These are phyloP conservation scores for Oryctolagus cuniculus DNA, from an alignment of 2,113 vertebrate genomes.

Conservation along the genomic window mOryCun1.1 NC_091433.1:2041501-2042000, in stretches of 20 bases:
- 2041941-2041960: no score
- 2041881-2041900: no score
- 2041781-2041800: background rate
- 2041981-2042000: no score
- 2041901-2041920: no score
- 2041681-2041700: constrained; percentile 89
- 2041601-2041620: no score
- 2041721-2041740: constrained; percentile 95
- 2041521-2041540: no score
- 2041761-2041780: constrained; percentile 85
- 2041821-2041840: no score
- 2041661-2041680: constrained; percentile 93
- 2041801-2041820: no score
- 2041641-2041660: constrained; percentile 97
- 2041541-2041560: background rate
- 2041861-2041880: no score
- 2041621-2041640: constrained; percentile 88
- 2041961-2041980: no score
- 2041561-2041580: background rate
- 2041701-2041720: constrained; percentile 90
- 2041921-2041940: no score
- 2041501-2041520: background rate
- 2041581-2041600: background rate
- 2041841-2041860: no score
- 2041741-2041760: constrained; percentile 95